These are phyloP conservation scores for Macroteleia sp. DNA, from an alignment of 2,888 invertebrate genomes.

Conservation along the genomic window DNA sequence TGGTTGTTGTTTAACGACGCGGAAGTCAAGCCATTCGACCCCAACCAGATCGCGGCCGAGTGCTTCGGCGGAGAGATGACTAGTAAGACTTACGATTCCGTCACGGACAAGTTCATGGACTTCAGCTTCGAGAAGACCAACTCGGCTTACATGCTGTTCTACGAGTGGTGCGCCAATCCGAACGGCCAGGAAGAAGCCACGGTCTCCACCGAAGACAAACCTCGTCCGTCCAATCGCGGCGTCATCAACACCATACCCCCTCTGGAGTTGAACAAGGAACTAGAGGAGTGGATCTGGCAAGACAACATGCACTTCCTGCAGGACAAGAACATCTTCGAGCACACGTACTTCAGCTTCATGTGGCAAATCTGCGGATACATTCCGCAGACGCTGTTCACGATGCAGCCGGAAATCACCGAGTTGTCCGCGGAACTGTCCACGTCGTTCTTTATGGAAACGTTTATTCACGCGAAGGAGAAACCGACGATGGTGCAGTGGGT, in stretches of 20 bases:
- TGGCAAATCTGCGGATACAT: slow-evolving; percentile 98
- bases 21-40: slow-evolving; percentile 97
- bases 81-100: slow-evolving; percentile 97
- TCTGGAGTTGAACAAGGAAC: slow-evolving; percentile 89
- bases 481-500: slow-evolving; percentile 99
- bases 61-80: slow-evolving; percentile 99
- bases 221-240: slow-evolving; percentile 56
- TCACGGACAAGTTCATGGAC: slow-evolving; percentile 98
- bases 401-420: slow-evolving; percentile 92
- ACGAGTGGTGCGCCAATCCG: slow-evolving; percentile 89
- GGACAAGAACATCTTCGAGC: slow-evolving; percentile 98
- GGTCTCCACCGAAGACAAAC: slow-evolving; percentile 73
- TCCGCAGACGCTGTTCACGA: slow-evolving; percentile 93
- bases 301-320: slow-evolving; percentile 98
- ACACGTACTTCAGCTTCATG: slow-evolving; percentile 98
- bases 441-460: slow-evolving; percentile 97
- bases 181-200: slow-evolving; percentile 79
- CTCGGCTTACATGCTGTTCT: slow-evolving; percentile 98
- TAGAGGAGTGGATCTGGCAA: slow-evolving; percentile 98
- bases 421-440: slow-evolving; percentile 94
- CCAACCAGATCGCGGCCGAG: slow-evolving; percentile 96
- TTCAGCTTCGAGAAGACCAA: slow-evolving; percentile 99
- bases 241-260: slow-evolving; percentile 69
- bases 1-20: slow-evolving; percentile 97
- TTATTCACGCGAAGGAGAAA: slow-evolving; percentile 98